Base-by-base conservation (phyloP, 2,888 invertebrate genomes). In the Lepidochrysops patricia region DNA sequence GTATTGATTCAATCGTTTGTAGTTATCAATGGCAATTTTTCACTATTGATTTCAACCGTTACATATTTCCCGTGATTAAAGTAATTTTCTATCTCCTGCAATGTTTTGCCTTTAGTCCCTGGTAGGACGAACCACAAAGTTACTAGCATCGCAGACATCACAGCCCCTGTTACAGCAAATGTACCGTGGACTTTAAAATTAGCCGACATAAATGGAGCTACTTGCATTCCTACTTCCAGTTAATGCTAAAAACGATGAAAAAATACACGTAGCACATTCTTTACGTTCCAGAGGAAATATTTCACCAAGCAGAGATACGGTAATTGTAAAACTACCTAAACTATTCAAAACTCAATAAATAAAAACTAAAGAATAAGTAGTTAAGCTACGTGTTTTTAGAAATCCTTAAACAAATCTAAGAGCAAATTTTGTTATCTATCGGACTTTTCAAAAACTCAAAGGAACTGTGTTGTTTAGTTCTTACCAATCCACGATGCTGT, bases 401-500 rank as follows among this genome's bases (percentile, higher is more conserved):
- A 69, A 0, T 77, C 13, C 12, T 43, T 15, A 9, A 15, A 23
- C 13, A n/a, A 19, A 27, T 15, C 13, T 2, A n/a, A 4, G 3
- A 35, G 35, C 12, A 13, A 4, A 5, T n/a, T 5, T 35, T 4
- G n/a, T n/a, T n/a, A n/a, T 29, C 4, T 29, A 29, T 29, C 29
- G 29, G 29, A n/a, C n/a, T n/a, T n/a, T n/a, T n/a, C n/a, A n/a
- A n/a, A n/a, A n/a, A n/a, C n/a, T n/a, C n/a, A n/a, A n/a, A n/a
- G n/a, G n/a, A n/a, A n/a, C n/a, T n/a, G n/a, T 4, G 34, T 29
- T 5, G 29, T 29, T 29, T 34, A 26, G 25, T 58, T 65, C 71
- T 26, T 66, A 82, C 82, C 74, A 7, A 82, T 62, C 80, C 80
- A 80, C 1, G 82, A 77, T 7, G 74, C 72, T 0, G 72, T 72